Evolutionary conservation across 2,888 invertebrate species (phyloP), one percentile per base, ranked within the genome.

Genomic region (Drosophila niveifrons): DNA sequence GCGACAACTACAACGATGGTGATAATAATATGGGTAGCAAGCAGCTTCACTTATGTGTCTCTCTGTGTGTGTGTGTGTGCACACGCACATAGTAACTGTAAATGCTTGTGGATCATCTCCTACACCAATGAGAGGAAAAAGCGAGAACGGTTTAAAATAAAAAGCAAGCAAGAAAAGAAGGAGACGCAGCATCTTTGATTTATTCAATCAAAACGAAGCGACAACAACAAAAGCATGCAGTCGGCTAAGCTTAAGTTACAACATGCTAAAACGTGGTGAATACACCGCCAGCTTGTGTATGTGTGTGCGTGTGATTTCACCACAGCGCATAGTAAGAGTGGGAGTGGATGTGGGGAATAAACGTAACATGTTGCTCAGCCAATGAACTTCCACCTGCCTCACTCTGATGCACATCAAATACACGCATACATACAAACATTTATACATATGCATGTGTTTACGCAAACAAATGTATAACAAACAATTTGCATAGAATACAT

Each of bases 181-280:
- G 13, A 18, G 62, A 46, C 53, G 57, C 55, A 52, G 55, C 65
- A 65, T 66, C 67, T 73, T 79, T 82, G 67, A 80, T 82, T 82
- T 73, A 80, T 75, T 82, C 64, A 80, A 82, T 80, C 72, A 79
- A 73, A 75, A 57, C 70, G 69, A 61, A 18, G 48, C 59, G 61
- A 44, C 52, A 23, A 61, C 17, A 51, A 46, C 11, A 58, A 36
- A 10, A 23, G 34, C 13, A 8, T 47, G 56, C 63, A n/a, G 51
- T 51, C 46, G 28, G 55, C 72, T 66, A 80, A 78, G 63, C 75
- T 59, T 65, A 47, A 66, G 61, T 80, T 73, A 80, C 80, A 80
- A 77, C 81, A 78, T 58, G 73, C 55, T 66, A 66, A 48, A 47
- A 43, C 59, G 51, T 76, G 79, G 80, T 76, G 77, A 76, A 50